A percentile compares a stretch with the other conserved stretches of the same genome.
Evolutionary conservation across 2,797 vertebrate genomes (phyloP).

Genomic region (Tiaroga cobitis): DNA sequence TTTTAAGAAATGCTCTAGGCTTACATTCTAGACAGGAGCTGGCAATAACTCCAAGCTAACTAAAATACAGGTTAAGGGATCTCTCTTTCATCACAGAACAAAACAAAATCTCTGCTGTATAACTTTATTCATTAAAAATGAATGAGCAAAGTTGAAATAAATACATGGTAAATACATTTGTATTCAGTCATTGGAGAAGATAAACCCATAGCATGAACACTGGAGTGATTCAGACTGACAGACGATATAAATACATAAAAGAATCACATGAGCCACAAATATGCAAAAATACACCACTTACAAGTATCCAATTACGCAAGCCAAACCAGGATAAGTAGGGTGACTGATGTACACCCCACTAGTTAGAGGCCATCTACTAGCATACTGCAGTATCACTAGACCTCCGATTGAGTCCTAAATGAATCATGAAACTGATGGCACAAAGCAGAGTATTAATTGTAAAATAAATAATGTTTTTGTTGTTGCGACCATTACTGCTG

Average conservation of each 20-base stretch:
- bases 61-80: neutral
- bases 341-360: neutral
- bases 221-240: conserved; percentile 34
- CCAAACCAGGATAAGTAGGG: neutral
- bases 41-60: neutral
- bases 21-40: neutral
- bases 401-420: neutral
- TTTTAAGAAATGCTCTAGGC: neutral
- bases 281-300: conserved; percentile 11
- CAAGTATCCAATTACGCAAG: neutral
- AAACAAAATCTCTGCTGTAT: neutral
- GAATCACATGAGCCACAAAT: conserved; percentile 22
- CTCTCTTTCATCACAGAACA: neutral
- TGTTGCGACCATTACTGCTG: conserved; percentile 19
- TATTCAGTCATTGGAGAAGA: conserved; percentile 56
- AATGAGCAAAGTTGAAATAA: conserved; percentile 62
- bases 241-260: conserved; percentile 18
- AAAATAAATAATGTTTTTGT: conserved; percentile 53
- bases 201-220: conserved; percentile 46
- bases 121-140: conserved; percentile 60
- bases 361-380: conserved; percentile 1
- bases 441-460: neutral
- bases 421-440: neutral
- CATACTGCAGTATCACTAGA: conserved; percentile 6
- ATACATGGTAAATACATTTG: conserved; percentile 62